Percentiles rank a stretch among this genome's conserved stretches.
Evolutionary conservation across 2,113 vertebrate genomes (phyloP).

Genomic region (Pseudorhombus dupliciocellatus): DNA sequence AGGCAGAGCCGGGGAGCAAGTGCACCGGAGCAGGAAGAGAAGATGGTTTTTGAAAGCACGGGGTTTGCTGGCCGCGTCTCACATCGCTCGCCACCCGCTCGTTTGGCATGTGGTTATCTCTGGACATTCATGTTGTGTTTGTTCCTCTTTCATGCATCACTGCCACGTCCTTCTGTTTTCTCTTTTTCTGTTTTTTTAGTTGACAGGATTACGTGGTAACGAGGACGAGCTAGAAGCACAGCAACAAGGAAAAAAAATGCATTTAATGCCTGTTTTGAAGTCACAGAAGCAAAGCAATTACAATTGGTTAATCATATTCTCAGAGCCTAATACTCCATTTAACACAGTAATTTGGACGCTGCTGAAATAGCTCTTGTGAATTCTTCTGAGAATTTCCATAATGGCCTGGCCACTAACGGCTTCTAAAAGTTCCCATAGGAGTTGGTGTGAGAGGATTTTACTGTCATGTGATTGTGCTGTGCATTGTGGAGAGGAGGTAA

Average conservation of each 20-base stretch:
- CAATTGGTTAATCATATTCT: conserved; percentile 72
- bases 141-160: conserved; percentile 5
- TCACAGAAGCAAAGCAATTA: conserved; percentile 62
- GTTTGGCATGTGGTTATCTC: conserved; percentile 15
- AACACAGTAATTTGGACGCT: conserved; percentile 67
- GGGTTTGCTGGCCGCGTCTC: conserved; percentile 37
- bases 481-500: conserved; percentile 70
- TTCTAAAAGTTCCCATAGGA: conserved; percentile 68
- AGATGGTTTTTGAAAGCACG: conserved; percentile 54
- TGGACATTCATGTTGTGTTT: conserved; percentile 8
- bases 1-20: conserved; percentile 24
- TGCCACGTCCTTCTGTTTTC: conserved; percentile 6
- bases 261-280: conserved; percentile 57
- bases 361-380: conserved; percentile 68
- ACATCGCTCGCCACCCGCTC: conserved; percentile 17
- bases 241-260: conserved; percentile 22
- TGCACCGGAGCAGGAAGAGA: conserved; percentile 50
- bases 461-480: conserved; percentile 64
- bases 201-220: conserved; percentile 4
- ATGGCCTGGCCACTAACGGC: conserved; percentile 61
- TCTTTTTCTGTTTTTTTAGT: neutral
- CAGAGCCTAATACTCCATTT: conserved; percentile 71
- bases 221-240: conserved; percentile 9
- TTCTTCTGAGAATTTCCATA: conserved; percentile 70
- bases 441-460: conserved; percentile 62